Percentiles rank a stretch among this genome's conserved stretches.
phyloP scores from a whole-genome alignment of 2,888 invertebrate genomes.

The Graphium colonna region DNA sequence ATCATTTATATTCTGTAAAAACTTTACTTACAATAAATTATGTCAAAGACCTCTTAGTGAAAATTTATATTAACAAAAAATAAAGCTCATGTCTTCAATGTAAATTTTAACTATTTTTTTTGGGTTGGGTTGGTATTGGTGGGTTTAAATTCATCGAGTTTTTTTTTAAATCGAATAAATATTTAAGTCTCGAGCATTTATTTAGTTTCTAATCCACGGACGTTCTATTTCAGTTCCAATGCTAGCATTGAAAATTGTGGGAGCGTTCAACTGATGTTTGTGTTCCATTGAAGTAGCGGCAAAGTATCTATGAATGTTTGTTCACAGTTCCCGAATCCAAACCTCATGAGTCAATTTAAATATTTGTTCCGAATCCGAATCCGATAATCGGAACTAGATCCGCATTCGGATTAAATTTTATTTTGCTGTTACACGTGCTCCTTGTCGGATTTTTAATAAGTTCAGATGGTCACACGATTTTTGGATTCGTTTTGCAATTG shows the following conservation, averaged over 20 bases:
- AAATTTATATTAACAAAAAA: too few species aligned
- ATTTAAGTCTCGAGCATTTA: too few species aligned
- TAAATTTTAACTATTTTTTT: too few species aligned
- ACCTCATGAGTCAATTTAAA: slow-evolving; percentile 8
- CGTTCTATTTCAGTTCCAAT: not conserved
- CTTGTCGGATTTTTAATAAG: not conserved
- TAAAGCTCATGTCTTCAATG: too few species aligned
- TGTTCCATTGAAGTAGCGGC: slow-evolving; percentile 6
- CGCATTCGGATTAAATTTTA: slow-evolving; percentile 18
- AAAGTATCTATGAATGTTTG: slow-evolving; percentile 14
- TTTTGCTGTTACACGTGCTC: slow-evolving; percentile 2
- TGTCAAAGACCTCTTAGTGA: too few species aligned
- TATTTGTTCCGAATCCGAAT: slow-evolving; percentile 9
- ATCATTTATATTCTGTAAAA: too few species aligned
- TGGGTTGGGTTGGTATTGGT: too few species aligned
- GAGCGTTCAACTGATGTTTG: slow-evolving; percentile 7
- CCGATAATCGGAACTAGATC: slow-evolving; percentile 16
- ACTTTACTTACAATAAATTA: too few species aligned
- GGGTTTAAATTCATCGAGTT: too few species aligned
- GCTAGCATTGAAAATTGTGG: not conserved
- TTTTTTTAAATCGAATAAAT: too few species aligned
- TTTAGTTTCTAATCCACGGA: too few species aligned
- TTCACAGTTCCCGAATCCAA: slow-evolving; percentile 5
- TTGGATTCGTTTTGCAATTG: too few species aligned
- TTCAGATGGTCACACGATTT: not conserved